phyloP scores from a whole-genome alignment of 53 echinoderm and acorn worm species.

The Antedon mediterranea region DNA sequence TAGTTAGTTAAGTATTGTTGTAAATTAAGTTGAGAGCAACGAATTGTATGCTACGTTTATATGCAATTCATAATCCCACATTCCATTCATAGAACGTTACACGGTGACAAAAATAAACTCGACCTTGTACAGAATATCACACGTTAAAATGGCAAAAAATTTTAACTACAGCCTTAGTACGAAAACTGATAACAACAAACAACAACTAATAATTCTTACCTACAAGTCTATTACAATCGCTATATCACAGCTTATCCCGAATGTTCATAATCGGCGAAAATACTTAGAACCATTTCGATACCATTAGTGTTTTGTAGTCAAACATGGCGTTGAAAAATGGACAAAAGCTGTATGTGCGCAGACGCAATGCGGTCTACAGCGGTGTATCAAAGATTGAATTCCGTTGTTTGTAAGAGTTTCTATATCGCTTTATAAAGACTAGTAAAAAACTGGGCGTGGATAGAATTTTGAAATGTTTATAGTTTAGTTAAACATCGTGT shows the following conservation, averaged over 20 bases:
- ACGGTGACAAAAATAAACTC: neutral
- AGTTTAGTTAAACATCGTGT: too few relatives aligned
- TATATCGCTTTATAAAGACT: too few relatives aligned
- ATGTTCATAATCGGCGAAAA: neutral
- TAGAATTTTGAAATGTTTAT: too few relatives aligned
- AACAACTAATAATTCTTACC: neutral
- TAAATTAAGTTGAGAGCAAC: neutral
- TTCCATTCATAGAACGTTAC: neutral
- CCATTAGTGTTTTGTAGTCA: neutral
- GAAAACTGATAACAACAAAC: neutral
- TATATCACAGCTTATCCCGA: neutral
- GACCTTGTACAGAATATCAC: neutral
- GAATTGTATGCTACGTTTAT: neutral
- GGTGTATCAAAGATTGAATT: neutral
- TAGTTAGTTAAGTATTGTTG: neutral
- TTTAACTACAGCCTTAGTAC: neutral
- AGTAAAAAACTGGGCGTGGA: too few relatives aligned
- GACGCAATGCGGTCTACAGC: neutral
- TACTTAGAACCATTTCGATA: neutral
- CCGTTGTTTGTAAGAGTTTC: neutral
- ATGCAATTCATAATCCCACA: neutral
- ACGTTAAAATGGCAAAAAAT: neutral
- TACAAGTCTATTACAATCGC: neutral
- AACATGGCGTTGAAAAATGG: neutral
- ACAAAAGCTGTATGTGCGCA: neutral